A percentile compares a stretch with the other conserved stretches of the same genome.
Conservation (phyloP, 2,888 invertebrate species). For the Polyommatus icarus region DNA sequence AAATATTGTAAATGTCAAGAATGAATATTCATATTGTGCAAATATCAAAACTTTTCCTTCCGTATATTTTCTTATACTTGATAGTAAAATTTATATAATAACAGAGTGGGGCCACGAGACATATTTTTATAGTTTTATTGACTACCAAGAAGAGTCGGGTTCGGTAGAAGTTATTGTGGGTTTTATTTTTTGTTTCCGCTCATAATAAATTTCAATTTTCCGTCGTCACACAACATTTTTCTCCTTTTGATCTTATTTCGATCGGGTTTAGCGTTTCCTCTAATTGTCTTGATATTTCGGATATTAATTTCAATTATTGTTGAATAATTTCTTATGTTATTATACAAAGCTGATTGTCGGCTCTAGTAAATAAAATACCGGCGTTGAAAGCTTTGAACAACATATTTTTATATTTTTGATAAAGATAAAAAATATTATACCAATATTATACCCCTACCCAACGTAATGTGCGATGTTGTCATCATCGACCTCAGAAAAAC, state of each 20-base stretch:
- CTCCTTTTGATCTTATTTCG: constrained; percentile 45
- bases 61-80: constrained; percentile 10
- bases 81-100: constrained; percentile 26
- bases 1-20: background rate
- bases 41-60: constrained; percentile 52
- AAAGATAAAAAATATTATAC: no score
- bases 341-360: background rate
- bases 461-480: no score
- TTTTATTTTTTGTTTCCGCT: constrained; percentile 72
- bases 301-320: constrained; percentile 34
- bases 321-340: constrained; percentile 29
- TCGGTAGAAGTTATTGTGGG: constrained; percentile 63
- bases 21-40: constrained; percentile 32
- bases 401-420: no score
- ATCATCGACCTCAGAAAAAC: no score
- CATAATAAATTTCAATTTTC: constrained; percentile 54
- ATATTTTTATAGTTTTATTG: constrained; percentile 73
- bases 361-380: background rate
- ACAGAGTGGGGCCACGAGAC: background rate
- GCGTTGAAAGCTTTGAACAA: background rate
- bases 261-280: constrained; percentile 42
- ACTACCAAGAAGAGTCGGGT: constrained; percentile 66
- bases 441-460: no score
- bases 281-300: constrained; percentile 38
- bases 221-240: constrained; percentile 39